Evolutionary conservation across 1,140 invertebrate genomes (phyloP), one percentile per base, ranked within the genome.

Genomic region (Psix sp.): DNA sequence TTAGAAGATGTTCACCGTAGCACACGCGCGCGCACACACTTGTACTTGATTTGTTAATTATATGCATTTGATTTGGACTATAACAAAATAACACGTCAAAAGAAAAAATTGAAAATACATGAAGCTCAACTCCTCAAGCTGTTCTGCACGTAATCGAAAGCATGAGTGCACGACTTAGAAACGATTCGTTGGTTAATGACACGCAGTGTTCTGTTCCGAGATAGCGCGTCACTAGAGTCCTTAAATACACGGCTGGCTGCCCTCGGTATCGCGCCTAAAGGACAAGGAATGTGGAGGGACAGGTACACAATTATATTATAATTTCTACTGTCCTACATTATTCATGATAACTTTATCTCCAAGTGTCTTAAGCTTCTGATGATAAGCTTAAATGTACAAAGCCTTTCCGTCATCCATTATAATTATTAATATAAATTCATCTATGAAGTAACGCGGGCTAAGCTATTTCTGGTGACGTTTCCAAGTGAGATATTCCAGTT

Each of bases 221-320:
- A 86, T 85, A 87, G 86, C 83, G 78, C 80, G 77, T 86, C 85
- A 78, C 79, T 87, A 86, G 86, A 84, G 76, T 86, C 81, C 76
- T 76, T 87, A 86, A 85, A 84, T 81, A 79, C 78, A 51, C 87
- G 87, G 68, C 85, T 89, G 86, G 85, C 87, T 77, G 84, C 86
- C 63, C 85, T 88, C 74, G 87, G 87, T 82, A 80, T 77, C 77
- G 79, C 81, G 78, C 76, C 84, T 77, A 88, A 88, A 81, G 86
- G 84, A 84, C 84, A 86, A 84, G 88, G 88, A 86, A 89, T 89
- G 88, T 89, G 87, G 88, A 86, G 88, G 86, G 88, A 89, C 87
- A 89, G 88, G 88, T 89, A 89, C 82, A 86, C 70, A 3, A 45
- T 52, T 83, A 82, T 73, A 75, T 67, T 68, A 52, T 78, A 73